Conservation (phyloP, 2,113 vertebrate genomes). For the Pollimyrus isidori region DNA sequence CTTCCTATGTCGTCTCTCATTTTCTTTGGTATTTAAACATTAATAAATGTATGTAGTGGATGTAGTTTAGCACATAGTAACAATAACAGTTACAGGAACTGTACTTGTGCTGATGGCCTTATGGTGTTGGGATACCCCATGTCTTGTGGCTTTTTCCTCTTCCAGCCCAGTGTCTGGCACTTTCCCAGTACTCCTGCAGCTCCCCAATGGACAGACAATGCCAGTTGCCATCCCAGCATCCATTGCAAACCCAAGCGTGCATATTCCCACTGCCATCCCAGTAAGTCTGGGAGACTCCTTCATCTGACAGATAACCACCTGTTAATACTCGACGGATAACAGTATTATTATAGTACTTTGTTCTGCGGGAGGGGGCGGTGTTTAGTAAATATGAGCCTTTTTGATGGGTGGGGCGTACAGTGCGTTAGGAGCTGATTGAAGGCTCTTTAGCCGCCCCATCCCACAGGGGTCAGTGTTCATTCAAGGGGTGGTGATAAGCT, state of each 20-base stretch:
- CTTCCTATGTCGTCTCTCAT: neutral
- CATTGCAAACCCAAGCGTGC: slow-evolving; percentile 93
- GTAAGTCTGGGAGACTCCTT: slow-evolving; percentile 61
- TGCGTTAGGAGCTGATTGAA: neutral
- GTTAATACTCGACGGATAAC: neutral
- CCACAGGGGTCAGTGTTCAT: neutral
- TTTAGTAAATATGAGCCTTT: neutral
- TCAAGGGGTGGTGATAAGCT: neutral
- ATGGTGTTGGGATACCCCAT: neutral
- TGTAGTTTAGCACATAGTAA: neutral
- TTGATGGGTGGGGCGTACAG: neutral
- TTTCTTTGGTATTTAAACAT: neutral
- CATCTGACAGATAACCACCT: neutral
- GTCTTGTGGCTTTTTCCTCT: slow-evolving; percentile 60
- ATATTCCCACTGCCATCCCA: slow-evolving; percentile 92
- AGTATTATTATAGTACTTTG: neutral
- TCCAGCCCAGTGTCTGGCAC: slow-evolving; percentile 89
- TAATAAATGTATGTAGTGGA: neutral
- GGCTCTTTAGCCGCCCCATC: neutral
- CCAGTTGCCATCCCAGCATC: slow-evolving; percentile 94
- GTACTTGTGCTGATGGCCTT: slow-evolving; percentile 17
- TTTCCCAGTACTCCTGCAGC: slow-evolving; percentile 95
- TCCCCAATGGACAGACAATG: slow-evolving; percentile 97
- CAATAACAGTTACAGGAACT: neutral
- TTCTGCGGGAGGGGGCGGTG: neutral